Percentiles rank a stretch among this genome's conserved stretches.
Conservation (phyloP, 2,888 invertebrate genomes). For the Orthosia gothica region DNA sequence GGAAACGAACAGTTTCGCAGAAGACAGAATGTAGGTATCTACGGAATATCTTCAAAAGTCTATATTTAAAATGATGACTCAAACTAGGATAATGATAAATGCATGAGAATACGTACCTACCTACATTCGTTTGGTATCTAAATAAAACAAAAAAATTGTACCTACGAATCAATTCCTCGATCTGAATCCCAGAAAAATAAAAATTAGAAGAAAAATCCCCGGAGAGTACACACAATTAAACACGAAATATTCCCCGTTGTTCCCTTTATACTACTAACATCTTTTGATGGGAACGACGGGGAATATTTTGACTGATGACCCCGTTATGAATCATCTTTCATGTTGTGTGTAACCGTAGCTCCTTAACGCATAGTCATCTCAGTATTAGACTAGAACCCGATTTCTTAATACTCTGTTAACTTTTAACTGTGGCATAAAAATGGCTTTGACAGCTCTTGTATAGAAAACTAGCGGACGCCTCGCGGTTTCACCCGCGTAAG, state of each 20-base stretch:
- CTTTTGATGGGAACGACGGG: neutral
- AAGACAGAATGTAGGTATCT: neutral
- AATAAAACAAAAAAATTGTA: neutral
- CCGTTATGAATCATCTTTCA: conserved; percentile 9
- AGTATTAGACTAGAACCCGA: too few species aligned
- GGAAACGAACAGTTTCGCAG: too few species aligned
- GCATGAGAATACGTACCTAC: neutral
- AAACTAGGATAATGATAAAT: neutral
- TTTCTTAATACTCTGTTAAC: too few species aligned
- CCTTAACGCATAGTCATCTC: too few species aligned
- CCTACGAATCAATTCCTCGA: neutral
- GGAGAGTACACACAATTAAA: neutral
- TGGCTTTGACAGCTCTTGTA: too few species aligned
- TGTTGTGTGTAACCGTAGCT: neutral
- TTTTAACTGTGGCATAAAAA: too few species aligned
- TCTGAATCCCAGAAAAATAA: neutral
- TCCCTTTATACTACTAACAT: neutral
- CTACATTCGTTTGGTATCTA: neutral
- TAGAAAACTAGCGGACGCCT: too few species aligned
- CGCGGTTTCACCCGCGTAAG: too few species aligned
- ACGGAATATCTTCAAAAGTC: neutral
- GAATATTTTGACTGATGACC: conserved; percentile 1
- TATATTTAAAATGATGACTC: neutral
- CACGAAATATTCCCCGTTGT: neutral
- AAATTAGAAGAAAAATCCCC: neutral